These are phyloP conservation scores for Copsychus sechellarum DNA, from an alignment of 2,113 vertebrate genomes.

Conservation along the genomic window DNA sequence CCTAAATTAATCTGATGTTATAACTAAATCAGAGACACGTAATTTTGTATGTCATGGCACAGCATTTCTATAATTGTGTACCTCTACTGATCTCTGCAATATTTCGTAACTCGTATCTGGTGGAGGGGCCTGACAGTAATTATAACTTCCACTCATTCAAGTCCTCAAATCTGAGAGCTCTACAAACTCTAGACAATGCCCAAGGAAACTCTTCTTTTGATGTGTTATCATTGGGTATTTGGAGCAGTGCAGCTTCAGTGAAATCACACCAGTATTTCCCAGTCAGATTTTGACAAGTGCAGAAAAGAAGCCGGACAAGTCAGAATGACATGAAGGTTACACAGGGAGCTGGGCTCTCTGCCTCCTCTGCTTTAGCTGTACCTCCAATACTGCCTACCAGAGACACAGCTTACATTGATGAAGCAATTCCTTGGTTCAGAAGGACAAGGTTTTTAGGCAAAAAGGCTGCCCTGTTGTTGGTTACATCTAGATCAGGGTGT, in stretches of 20 bases:
- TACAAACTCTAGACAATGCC: neutral
- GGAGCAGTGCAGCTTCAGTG: neutral
- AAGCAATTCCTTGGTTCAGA: neutral
- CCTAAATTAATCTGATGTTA: neutral
- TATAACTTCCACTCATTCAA: neutral
- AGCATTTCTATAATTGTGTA: neutral
- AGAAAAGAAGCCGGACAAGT: neutral
- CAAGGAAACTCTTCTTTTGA: neutral
- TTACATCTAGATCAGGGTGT: rapidly evolving
- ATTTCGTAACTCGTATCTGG: neutral
- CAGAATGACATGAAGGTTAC: neutral
- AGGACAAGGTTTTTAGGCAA: neutral
- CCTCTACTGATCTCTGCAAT: neutral
- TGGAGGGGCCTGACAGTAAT: neutral
- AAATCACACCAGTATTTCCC: neutral
- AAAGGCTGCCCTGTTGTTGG: neutral
- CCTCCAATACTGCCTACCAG: neutral
- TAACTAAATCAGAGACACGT: neutral
- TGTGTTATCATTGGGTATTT: neutral
- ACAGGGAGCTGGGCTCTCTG: neutral
- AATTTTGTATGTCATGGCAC: neutral
- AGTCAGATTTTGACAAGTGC: neutral
- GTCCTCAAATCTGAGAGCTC: neutral
- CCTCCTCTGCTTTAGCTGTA: neutral
- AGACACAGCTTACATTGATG: neutral